phyloP scores from a whole-genome alignment of 2,797 vertebrate genomes.

The Uromys caudimaculatus region DNA sequence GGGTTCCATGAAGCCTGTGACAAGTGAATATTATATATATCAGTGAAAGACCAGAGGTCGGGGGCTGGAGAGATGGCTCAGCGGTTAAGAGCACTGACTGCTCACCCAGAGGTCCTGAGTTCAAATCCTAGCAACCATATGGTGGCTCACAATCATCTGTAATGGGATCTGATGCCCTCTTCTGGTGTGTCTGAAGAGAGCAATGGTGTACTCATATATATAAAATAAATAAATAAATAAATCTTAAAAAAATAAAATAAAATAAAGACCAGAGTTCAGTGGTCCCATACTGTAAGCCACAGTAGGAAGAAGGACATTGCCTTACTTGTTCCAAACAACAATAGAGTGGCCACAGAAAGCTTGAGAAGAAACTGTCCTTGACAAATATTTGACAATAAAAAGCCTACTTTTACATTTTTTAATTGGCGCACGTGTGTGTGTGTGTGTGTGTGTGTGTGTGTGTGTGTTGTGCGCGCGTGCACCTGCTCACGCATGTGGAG shows the following conservation, averaged over 20 bases:
- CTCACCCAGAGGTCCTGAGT: too few species aligned
- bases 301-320: neutral
- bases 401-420: neutral
- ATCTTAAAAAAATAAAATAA: too few species aligned
- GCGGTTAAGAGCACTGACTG: too few species aligned
- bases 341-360: neutral
- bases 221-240: too few species aligned
- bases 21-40: neutral
- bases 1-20: neutral
- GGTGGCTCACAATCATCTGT: too few species aligned
- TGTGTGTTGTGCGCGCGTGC: neutral
- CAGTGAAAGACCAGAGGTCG: neutral
- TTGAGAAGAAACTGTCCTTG: neutral
- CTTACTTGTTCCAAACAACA: neutral
- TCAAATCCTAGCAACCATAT: too few species aligned
- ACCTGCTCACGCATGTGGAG: too few species aligned
- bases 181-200: too few species aligned
- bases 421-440: too few species aligned
- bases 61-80: too few species aligned
- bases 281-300: neutral
- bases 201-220: too few species aligned
- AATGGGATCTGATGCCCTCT: too few species aligned
- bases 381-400: constrained; percentile 18
- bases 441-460: neutral
- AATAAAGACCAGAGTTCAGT: neutral